Evolutionary conservation across 1,140 invertebrate genomes (phyloP).

Genomic region (Helicoverpa zea): DNA sequence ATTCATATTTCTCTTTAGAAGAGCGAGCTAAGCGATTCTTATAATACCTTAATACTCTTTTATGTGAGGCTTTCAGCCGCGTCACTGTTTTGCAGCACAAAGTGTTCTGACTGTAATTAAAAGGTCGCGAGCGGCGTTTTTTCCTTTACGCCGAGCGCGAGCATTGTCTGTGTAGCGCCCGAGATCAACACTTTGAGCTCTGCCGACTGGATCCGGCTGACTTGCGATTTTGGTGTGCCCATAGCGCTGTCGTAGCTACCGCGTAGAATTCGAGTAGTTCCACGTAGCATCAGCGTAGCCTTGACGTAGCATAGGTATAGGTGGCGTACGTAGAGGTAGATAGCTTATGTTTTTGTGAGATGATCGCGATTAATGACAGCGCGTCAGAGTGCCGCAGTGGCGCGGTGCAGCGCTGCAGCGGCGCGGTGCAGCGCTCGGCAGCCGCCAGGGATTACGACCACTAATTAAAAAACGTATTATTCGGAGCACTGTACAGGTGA

Average conservation of each 20-base stretch:
- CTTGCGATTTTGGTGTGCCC: not conserved
- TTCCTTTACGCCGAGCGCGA: not conserved
- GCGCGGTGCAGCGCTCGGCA: too few species aligned
- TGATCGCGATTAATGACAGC: too few species aligned
- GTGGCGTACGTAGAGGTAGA: not conserved
- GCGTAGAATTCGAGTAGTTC: too few species aligned
- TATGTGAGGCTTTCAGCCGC: not conserved
- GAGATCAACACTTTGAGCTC: not conserved
- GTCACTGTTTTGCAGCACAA: not conserved
- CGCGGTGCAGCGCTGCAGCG: too few species aligned
- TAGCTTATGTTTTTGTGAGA: not conserved
- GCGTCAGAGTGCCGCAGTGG: too few species aligned
- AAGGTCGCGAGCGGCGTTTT: not conserved
- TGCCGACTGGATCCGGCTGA: not conserved
- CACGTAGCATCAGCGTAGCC: too few species aligned
- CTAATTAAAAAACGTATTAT: slow-evolving; percentile 23
- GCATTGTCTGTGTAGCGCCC: not conserved
- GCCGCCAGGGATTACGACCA: too few species aligned
- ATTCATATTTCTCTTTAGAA: not conserved
- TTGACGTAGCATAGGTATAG: not conserved
- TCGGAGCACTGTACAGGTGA: not conserved
- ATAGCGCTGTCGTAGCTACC: not conserved
- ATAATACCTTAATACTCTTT: not conserved
- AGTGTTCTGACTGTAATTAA: slow-evolving; percentile 3
- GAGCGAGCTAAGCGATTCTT: not conserved